Percentiles rank a stretch among this genome's conserved stretches.
Evolutionary conservation across 2,797 vertebrate genomes (phyloP).

Genomic region (Gouania willdenowi): DNA sequence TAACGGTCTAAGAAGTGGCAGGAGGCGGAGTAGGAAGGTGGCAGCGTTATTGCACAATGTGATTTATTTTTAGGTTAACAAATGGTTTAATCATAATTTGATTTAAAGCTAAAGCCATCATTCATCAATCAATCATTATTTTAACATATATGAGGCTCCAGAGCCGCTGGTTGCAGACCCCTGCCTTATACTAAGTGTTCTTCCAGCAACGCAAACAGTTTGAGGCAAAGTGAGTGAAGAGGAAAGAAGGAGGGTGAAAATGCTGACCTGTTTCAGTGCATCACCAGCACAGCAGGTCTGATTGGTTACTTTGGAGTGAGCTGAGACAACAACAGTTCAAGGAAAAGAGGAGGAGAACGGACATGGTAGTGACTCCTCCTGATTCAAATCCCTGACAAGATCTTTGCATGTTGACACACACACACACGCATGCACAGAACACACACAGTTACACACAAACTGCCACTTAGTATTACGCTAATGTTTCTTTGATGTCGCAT

Average conservation of each 20-base stretch:
- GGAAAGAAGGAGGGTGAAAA: neutral
- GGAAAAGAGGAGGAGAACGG: slow-evolving; percentile 1
- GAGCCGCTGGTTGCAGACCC: too few relatives aligned
- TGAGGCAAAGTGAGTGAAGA: slow-evolving; percentile 12
- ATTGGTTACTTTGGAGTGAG: slow-evolving; percentile 12
- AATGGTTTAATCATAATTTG: too few relatives aligned
- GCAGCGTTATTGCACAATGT: too few relatives aligned
- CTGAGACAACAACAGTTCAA: slow-evolving; percentile 9
- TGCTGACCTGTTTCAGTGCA: slow-evolving; percentile 22
- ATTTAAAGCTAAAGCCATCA: too few relatives aligned
- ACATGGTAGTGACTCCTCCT: slow-evolving; percentile 16
- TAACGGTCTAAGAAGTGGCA: too few relatives aligned
- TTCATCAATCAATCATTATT: too few relatives aligned
- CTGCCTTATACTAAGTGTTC: too few relatives aligned
- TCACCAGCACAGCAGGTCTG: slow-evolving; percentile 17
- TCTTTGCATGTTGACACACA: slow-evolving; percentile 1
- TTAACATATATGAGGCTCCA: too few relatives aligned
- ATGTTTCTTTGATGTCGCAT: slow-evolving; percentile 21
- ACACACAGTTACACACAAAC: neutral
- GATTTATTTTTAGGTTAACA: too few relatives aligned
- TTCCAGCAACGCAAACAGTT: neutral
- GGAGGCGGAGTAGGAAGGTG: too few relatives aligned
- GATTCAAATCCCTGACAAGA: slow-evolving; percentile 33
- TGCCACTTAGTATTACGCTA: slow-evolving; percentile 20
- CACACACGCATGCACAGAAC: slow-evolving; percentile 5